Percentiles rank a stretch among this genome's conserved stretches.
These are phyloP conservation scores for Rhagoletis zephyria DNA, from an alignment of 1,140 invertebrate species.

Conservation along the genomic window DNA sequence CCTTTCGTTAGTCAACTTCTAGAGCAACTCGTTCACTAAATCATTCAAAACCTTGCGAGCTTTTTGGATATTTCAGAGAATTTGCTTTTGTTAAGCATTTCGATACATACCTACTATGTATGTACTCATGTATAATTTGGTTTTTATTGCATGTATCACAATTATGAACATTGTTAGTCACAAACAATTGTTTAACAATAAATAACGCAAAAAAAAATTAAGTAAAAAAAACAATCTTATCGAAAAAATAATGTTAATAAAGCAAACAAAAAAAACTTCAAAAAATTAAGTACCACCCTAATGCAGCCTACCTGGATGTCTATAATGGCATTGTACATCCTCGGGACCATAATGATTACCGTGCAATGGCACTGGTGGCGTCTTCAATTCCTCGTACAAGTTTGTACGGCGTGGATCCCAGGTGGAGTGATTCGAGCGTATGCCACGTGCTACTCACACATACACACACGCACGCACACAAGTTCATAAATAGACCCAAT, in stretches of 20 bases:
- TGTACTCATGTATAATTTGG: too few relatives aligned
- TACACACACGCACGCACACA: constrained; percentile 11
- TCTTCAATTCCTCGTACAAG: constrained; percentile 84
- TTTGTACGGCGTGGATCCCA: constrained; percentile 89
- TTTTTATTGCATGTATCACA: too few relatives aligned
- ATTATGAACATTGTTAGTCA: not conserved
- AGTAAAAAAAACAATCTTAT: not conserved
- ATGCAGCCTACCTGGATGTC: constrained; percentile 75
- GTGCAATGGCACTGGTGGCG: constrained; percentile 75
- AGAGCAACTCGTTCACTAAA: too few relatives aligned
- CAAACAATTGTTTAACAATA: not conserved
- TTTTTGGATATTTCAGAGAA: too few relatives aligned
- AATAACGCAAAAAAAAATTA: not conserved
- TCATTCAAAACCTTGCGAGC: too few relatives aligned
- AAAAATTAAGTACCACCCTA: not conserved
- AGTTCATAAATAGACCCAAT: not conserved
- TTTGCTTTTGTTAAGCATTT: too few relatives aligned
- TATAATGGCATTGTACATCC: constrained; percentile 77
- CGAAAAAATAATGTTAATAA: not conserved
- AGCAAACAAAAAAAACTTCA: not conserved
- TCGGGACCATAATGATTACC: constrained; percentile 72
- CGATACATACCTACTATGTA: too few relatives aligned
- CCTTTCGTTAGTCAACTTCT: too few relatives aligned
- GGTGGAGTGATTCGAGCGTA: constrained; percentile 82
- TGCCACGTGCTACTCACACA: constrained; percentile 65